Conservation (phyloP, 2,113 vertebrate genomes). For the Sardina pilchardus region DNA sequence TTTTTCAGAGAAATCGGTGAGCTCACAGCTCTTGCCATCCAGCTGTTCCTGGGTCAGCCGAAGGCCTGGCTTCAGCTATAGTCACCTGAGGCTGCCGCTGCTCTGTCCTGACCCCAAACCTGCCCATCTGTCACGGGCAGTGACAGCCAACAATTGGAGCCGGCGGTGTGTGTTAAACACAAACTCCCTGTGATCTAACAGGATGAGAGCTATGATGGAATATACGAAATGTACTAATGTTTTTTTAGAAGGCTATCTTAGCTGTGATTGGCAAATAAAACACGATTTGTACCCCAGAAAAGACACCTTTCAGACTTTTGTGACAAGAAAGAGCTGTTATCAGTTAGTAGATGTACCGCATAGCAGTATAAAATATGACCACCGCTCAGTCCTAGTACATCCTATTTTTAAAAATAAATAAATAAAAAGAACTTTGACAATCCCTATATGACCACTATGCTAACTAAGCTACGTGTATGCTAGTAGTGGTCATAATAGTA, state of each 20-base stretch:
- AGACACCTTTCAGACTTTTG: too few species aligned
- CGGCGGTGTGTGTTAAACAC: background rate
- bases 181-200: background rate
- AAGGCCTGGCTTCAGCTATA: background rate
- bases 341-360: too few species aligned
- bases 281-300: too few species aligned
- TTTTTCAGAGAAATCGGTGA: conserved; percentile 34
- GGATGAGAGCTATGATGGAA: background rate
- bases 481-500: conserved; percentile 9
- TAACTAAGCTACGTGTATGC: too few species aligned
- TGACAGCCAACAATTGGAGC: background rate
- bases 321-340: background rate
- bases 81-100: background rate
- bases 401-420: too few species aligned
- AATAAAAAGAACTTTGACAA: too few species aligned
- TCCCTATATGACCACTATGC: too few species aligned
- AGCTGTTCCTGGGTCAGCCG: conserved; percentile 25
- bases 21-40: background rate
- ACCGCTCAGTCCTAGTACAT: too few species aligned
- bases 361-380: too few species aligned
- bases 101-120: background rate
- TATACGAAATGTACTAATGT: background rate
- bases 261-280: too few species aligned
- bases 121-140: background rate
- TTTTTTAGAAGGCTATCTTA: too few species aligned